phyloP scores from a whole-genome alignment of 2,113 vertebrate genomes.

The Aegypius monachus region DNA sequence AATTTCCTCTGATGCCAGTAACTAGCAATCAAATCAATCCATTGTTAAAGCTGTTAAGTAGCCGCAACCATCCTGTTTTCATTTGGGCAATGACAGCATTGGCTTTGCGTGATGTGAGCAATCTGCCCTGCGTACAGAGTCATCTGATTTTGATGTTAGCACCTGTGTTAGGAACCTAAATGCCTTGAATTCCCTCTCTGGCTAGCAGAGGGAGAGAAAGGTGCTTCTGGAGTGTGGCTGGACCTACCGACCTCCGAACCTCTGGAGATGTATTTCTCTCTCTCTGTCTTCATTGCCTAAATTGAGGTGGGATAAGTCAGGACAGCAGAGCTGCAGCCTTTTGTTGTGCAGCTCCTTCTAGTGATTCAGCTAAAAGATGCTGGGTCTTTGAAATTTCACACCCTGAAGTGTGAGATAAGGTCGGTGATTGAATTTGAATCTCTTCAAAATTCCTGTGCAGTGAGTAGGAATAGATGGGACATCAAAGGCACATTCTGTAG shows the following conservation, averaged over 20 bases:
- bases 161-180: neutral
- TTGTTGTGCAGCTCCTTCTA: neutral
- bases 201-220: neutral
- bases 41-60: neutral
- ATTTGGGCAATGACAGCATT: neutral
- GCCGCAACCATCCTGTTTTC: neutral
- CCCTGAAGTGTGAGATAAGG: neutral
- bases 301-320: neutral
- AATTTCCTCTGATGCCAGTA: neutral
- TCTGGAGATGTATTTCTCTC: neutral
- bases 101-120: rapidly evolving
- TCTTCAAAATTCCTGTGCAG: neutral
- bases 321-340: neutral
- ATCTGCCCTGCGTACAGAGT: neutral
- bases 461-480: neutral
- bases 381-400: neutral
- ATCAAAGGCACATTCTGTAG: neutral
- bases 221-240: neutral
- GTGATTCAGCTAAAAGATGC: neutral
- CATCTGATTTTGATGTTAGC: neutral
- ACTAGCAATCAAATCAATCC: neutral
- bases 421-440: neutral
- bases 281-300: neutral
- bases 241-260: neutral
- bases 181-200: neutral